Evolutionary conservation across 2,888 invertebrate genomes (phyloP), one percentile per base, ranked within the genome.

Genomic region (Leucania comma): DNA sequence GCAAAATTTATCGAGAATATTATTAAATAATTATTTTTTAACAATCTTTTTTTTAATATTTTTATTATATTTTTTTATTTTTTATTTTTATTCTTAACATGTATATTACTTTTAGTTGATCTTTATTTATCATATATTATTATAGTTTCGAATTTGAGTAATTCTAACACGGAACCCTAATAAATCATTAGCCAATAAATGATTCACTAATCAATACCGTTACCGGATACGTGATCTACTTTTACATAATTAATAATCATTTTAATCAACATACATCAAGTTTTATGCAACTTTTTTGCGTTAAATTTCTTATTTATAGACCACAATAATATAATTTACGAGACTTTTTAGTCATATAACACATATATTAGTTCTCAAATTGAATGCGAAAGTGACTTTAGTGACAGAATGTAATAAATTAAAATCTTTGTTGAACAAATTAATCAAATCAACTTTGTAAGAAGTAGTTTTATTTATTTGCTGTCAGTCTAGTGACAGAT

Each of bases 191-290:
- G 1, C 8, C 38, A 24, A 60, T 51, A 26, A 72, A 50, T 4
- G 53, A 72, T 53, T 22, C 26, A 64, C 32, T 58, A 24, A 66
- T 56, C 42, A 62, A 9, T 38, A 66, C 75, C 75, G 78, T 81
- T 70, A 81, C 17, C 59, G 64, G 61, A 77, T 48, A 42, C 26
- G 29, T 57, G 66, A 70, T 73, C 72, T 64, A 80, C 68, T 78
- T 80, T 58, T 6, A 54, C 17, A 20, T 59, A 51, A 68, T 71
- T 58, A 62, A 56, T 48, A 35, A 69, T 62, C 48, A 24, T 62
- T 60, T 59, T 68, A 72, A 83, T 83, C 69, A 81, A 61, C 63
- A 72, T 73, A 58, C 56, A 78, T 78, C 68, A 80, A 59, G 10
- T 64, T 72, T 62, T 32, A 75, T 50, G 54, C 59, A 68, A 73